These are phyloP conservation scores for Pan troglodytes DNA, from an alignment of 2,113 vertebrate species.

Conservation along the genomic window NHGRI_mPanTro3-v2.1_pri NC_072411.2:42086001-42086500, in stretches of 20 bases:
- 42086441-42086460: not conserved
- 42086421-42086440: not conserved
- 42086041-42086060: not conserved
- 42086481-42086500: not conserved
- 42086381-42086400: not conserved
- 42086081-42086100: not conserved
- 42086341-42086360: not conserved
- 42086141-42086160: not conserved
- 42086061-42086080: not conserved
- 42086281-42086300: not conserved
- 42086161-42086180: not conserved
- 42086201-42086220: rapidly evolving
- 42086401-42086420: not conserved
- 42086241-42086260: not conserved
- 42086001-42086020: not conserved
- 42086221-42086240: not conserved
- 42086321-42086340: not conserved
- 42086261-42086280: not conserved
- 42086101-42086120: not conserved
- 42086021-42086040: not conserved
- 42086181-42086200: not conserved
- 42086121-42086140: not conserved
- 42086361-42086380: not conserved
- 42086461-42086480: not conserved
- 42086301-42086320: not conserved